These are phyloP conservation scores for Dinomys branickii DNA, from an alignment of 2,113 vertebrate species.

Conservation along the genomic window DNA sequence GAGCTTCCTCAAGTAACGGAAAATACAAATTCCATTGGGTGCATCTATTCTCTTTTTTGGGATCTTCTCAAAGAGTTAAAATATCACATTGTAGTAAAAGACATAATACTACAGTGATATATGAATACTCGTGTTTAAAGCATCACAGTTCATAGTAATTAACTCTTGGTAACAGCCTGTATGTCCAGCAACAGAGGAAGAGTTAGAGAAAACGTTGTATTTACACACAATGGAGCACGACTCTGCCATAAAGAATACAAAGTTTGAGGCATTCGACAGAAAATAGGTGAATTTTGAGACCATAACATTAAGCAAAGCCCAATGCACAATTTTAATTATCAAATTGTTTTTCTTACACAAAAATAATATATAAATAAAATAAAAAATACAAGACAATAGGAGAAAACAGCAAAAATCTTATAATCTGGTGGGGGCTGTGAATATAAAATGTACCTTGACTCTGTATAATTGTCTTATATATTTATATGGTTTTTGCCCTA, in stretches of 20 bases:
- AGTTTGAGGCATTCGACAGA: neutral
- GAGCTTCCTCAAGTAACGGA: neutral
- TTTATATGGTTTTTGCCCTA: neutral
- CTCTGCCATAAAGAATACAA: neutral
- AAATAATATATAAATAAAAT: neutral
- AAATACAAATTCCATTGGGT: neutral
- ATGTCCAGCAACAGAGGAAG: neutral
- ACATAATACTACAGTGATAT: neutral
- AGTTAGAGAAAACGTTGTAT: neutral
- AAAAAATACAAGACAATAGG: neutral
- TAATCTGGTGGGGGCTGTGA: too few species aligned
- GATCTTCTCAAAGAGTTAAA: neutral
- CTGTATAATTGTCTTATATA: neutral
- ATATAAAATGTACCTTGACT: neutral
- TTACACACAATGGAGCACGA: neutral
- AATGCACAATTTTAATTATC: neutral
- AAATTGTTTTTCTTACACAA: neutral
- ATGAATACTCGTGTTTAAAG: neutral
- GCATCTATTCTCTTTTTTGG: neutral
- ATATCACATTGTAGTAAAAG: neutral
- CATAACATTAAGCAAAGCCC: neutral
- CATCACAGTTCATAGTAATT: neutral
- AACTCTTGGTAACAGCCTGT: neutral
- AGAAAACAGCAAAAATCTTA: neutral
- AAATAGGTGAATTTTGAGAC: neutral